Percentiles rank a stretch among this genome's conserved stretches.
Conservation (phyloP, 2,797 vertebrate genomes). For the Poecilia velifera region DNA sequence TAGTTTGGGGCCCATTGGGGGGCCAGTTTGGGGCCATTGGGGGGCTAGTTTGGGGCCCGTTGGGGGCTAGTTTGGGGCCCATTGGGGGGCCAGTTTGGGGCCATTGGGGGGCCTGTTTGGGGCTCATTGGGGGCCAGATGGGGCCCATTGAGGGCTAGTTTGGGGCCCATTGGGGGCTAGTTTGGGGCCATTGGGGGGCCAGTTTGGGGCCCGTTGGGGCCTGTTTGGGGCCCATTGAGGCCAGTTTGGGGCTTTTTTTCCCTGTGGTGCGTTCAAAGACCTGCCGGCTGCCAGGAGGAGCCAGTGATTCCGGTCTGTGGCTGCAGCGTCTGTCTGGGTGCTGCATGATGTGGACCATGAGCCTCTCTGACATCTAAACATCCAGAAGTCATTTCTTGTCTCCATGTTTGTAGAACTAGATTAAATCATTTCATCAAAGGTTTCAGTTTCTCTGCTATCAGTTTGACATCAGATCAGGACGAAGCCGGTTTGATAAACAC, state of each 20-base stretch:
- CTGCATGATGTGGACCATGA: conserved; percentile 26
- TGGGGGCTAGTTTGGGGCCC: no score
- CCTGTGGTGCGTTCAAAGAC: conserved; percentile 47
- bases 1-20: no score
- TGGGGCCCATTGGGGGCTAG: no score
- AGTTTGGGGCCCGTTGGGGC: no score
- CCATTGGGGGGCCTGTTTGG: no score
- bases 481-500: neutral
- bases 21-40: no score
- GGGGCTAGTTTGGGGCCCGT: no score
- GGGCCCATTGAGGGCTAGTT: no score
- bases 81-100: no score
- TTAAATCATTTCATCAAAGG: conserved; percentile 19
- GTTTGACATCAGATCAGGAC: neutral
- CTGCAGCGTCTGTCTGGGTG: conserved; percentile 62
- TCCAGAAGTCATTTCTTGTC: conserved; percentile 8
- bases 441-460: conserved; percentile 16
- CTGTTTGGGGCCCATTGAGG: no score
- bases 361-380: conserved; percentile 31
- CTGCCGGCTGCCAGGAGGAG: conserved; percentile 52
- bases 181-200: no score
- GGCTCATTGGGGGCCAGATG: no score
- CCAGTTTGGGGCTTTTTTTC: neutral
- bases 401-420: conserved; percentile 3
- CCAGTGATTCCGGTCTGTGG: conserved; percentile 80